phyloP scores from a whole-genome alignment of 1,140 invertebrate genomes.

The Prorops nasuta region DNA sequence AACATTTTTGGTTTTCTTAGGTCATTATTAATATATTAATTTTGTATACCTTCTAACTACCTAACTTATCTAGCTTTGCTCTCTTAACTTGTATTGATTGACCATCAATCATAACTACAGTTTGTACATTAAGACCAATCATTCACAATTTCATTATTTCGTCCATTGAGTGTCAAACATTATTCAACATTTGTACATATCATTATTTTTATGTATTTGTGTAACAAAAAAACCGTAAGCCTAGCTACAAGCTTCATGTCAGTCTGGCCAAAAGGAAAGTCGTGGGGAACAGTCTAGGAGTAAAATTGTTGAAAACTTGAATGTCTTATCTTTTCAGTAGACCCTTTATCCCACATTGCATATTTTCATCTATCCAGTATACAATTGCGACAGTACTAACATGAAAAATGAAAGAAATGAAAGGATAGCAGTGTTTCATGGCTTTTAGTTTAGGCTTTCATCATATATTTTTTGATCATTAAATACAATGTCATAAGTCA shows the following conservation, averaged over 20 bases:
- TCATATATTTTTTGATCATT: no score
- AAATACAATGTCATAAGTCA: no score
- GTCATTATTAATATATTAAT: conserved; percentile 1
- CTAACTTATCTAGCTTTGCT: conserved; percentile 27
- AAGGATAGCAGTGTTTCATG: no score
- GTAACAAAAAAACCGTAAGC: conserved; percentile 24
- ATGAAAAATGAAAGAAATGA: no score
- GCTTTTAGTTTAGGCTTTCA: no score
- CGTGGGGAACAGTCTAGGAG: no score
- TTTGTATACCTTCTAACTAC: conserved; percentile 15
- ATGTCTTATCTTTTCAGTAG: not conserved
- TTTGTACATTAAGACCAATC: conserved; percentile 19
- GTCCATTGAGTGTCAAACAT: conserved; percentile 41
- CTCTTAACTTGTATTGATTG: conserved; percentile 16
- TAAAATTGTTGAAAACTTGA: conserved; percentile 40
- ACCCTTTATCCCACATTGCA: no score
- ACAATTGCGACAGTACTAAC: no score
- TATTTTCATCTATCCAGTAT: no score
- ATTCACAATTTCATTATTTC: conserved; percentile 34
- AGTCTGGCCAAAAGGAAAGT: conserved; percentile 34
- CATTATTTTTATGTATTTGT: conserved; percentile 42
- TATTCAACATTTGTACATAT: conserved; percentile 40
- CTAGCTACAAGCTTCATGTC: no score
- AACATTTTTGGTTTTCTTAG: not conserved
- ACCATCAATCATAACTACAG: conserved; percentile 19